Evolutionary conservation across 2,113 vertebrate species (phyloP), one percentile per base, ranked within the genome.

Genomic region (Menidia beryllina): DNA sequence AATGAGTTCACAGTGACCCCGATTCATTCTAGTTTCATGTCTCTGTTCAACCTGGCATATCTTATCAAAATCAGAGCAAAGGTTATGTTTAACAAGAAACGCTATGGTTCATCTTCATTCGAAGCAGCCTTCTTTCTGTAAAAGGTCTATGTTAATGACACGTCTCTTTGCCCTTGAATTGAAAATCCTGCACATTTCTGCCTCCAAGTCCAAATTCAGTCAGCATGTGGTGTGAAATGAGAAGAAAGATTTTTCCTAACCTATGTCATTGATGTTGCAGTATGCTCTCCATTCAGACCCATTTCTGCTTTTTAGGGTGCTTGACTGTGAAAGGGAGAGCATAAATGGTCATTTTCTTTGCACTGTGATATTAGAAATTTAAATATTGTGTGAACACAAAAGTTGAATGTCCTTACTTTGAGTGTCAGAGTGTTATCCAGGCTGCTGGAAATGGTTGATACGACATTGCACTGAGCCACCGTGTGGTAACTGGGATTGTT

Each of bases 401-500:
- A 55, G 45, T 7, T 43, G 38, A 48, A 30, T 8, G 54, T 26
- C 10, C 86, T 80, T 95, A 96, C 96, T 95, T 97, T 96, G 80
- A 94, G 94, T 89, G 95, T 95, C 90, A 95, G 93, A 80, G 93
- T 96, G 87, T 94, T 94, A 65, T 97, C 96, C 91, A 96, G 91
- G 92, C 93, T 95, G 94, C 85, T 96, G 92, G 94, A 91, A 93
- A 94, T 94, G 89, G 92, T 94, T 50, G 96, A 94, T 77, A 96
- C 91, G 56, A 94, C 93, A 56, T 94, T 95, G 75, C 96, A 96
- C 84, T 94, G 94, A 21, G 94, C 95, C 88, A 98, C 94, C 49
- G 96, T 94, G 91, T 96, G 96, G 91, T 97, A 98, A 90, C 96
- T 98, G 77, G 97, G 96, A 79, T 96, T 98, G 91, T 95, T 95